These are phyloP conservation scores for Blennius ocellaris DNA, from an alignment of 2,113 vertebrate species.

Conservation along the genomic window DNA sequence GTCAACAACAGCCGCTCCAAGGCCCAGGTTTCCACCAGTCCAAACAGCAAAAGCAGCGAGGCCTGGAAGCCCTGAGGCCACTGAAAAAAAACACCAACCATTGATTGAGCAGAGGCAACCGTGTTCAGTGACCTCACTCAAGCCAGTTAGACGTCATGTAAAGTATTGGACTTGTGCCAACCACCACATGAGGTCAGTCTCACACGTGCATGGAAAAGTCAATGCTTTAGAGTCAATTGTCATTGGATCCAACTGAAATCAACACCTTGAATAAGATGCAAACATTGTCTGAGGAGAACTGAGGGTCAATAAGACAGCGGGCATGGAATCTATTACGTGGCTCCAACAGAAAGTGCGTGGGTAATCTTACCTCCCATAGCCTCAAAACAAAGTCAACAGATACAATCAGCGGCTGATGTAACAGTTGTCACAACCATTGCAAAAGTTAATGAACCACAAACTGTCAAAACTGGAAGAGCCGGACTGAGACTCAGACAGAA, in stretches of 20 bases:
- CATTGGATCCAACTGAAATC: not conserved
- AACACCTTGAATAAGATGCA: no score
- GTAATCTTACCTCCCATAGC: no score
- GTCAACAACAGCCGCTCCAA: not conserved
- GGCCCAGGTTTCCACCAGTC: not conserved
- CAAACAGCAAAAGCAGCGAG: not conserved
- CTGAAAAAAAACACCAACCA: slow-evolving; percentile 23
- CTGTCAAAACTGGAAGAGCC: no score
- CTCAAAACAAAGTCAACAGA: no score
- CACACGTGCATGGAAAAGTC: slow-evolving; percentile 35
- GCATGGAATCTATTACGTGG: no score
- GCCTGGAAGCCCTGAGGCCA: slow-evolving; percentile 1
- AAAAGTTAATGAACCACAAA: no score
- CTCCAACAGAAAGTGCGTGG: no score
- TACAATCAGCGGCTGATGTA: no score
- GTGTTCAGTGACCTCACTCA: slow-evolving; percentile 18
- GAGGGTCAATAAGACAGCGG: no score
- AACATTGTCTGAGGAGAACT: no score
- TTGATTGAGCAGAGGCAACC: slow-evolving; percentile 13
- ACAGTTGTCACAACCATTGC: no score
- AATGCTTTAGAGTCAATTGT: slow-evolving; percentile 15
- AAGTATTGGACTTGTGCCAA: slow-evolving; percentile 26
- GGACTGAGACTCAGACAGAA: no score
- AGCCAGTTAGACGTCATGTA: slow-evolving; percentile 25
- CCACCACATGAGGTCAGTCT: slow-evolving; percentile 31